Evolutionary conservation across 2,113 vertebrate genomes (phyloP).

Genomic region (Chionomys nivalis): DNA sequence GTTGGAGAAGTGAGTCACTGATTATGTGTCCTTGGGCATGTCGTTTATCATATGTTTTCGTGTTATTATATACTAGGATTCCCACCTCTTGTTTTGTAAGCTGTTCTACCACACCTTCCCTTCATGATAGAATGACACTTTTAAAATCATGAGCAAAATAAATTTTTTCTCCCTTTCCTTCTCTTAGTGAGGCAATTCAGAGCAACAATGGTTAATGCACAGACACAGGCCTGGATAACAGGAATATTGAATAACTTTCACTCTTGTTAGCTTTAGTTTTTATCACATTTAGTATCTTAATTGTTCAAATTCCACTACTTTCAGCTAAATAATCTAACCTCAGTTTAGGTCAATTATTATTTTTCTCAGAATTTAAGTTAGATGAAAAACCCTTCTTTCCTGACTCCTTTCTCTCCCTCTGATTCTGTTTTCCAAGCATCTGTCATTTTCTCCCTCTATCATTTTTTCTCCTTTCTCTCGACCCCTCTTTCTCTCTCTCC

Average conservation of each 20-base stretch:
- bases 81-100: no score
- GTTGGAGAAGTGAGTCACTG: neutral
- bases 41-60: no score
- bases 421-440: neutral
- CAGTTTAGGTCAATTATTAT: no score
- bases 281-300: neutral
- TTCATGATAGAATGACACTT: neutral
- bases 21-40: neutral
- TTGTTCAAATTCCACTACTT: neutral
- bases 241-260: neutral
- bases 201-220: neutral
- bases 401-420: no score
- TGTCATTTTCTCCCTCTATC: neutral
- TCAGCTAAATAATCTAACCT: neutral
- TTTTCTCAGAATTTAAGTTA: neutral
- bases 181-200: neutral
- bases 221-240: no score
- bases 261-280: neutral
- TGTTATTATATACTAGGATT: no score
- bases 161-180: neutral
- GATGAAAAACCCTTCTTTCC: neutral
- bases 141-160: neutral
- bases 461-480: neutral
- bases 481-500: no score
- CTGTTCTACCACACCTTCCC: neutral